Base-by-base conservation (phyloP, 2,797 vertebrate species). In the Sebastes variabilis region DNA sequence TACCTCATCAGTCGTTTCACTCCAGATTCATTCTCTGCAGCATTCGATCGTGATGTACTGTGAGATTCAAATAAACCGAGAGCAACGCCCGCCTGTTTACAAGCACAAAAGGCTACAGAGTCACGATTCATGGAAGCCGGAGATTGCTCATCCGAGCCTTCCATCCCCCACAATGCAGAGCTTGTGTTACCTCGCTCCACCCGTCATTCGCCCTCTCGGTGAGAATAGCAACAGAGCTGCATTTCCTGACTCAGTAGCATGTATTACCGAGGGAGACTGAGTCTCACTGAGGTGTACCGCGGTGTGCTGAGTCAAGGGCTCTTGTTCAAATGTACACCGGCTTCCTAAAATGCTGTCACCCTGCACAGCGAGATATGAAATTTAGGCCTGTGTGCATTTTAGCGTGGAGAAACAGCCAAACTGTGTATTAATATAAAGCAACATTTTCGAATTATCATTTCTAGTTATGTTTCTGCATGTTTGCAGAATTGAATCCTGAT, bases 271-370 rank as follows among this genome's bases (percentile, higher is more conserved):
- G 75, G 66, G 64, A 88, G 73, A 49, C 65, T 60, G 59, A 87
- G 82, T 79, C 83, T 80, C 70, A 72, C 67, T 72, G 72, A 87
- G 85, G 64, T 73, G 60, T 75, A 75, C 67, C 6, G 14, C 56
- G 73, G 55, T 74, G 64, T 90, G 89, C 88, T 87, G 88, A 93
- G 78, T 94, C 89, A 89, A 77, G 72, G 34, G 32, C 77, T 86
- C 66, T 49, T 67, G 64, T 86, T 90, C 42, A 81, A 86, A 85
- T 70, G 42, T 72, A 81, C 62, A 65, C 22, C 24, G 12, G 42
- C 65, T 75, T 81, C 71, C 72, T 24, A 66, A 82, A 88, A 87
- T 34, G 49, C 52, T 56, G 20, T 75, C 59, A 71, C 29, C n/a
- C 18, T 79, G 78, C 65, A 30, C 25, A 58, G 75, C 27, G n/a